Conservation (phyloP, 2,888 invertebrate genomes). For the Esperia sulphurella region DNA sequence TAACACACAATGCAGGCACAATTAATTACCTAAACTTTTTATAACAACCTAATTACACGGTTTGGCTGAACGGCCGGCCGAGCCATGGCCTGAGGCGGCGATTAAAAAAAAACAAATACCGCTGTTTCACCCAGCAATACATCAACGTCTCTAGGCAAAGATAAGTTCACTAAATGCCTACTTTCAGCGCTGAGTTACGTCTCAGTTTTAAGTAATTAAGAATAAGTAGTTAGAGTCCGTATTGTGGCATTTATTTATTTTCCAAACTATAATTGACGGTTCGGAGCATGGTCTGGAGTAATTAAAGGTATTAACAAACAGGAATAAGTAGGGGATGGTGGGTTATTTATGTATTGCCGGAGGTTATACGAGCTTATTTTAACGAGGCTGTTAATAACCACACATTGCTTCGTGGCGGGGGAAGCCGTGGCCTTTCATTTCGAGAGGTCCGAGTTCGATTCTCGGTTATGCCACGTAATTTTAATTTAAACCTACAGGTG, state of each 20-base stretch:
- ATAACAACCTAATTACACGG: slow-evolving; percentile 65
- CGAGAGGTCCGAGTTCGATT: no score
- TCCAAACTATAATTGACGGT: slow-evolving; percentile 65
- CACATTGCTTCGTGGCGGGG: no score
- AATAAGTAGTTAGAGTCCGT: slow-evolving; percentile 61
- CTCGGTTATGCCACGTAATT: neutral
- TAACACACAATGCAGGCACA: slow-evolving; percentile 51
- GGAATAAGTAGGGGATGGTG: slow-evolving; percentile 39
- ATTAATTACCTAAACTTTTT: slow-evolving; percentile 72
- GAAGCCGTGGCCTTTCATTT: no score
- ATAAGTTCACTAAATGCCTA: slow-evolving; percentile 65
- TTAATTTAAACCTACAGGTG: no score
- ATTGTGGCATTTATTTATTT: slow-evolving; percentile 54
- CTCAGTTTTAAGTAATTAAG: slow-evolving; percentile 75
- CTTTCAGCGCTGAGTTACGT: slow-evolving; percentile 70
- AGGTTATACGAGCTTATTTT: slow-evolving; percentile 26
- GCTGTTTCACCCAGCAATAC: slow-evolving; percentile 55
- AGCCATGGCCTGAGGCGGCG: slow-evolving; percentile 20
- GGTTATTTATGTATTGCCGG: slow-evolving; percentile 50
- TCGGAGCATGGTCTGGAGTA: slow-evolving; percentile 46
- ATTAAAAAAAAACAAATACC: slow-evolving; percentile 39
- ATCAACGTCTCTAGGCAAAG: slow-evolving; percentile 61
- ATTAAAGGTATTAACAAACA: slow-evolving; percentile 69
- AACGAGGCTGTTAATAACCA: slow-evolving; percentile 27
- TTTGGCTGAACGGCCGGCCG: slow-evolving; percentile 50